Base-by-base conservation (phyloP, 2,888 invertebrate species). In the Cyclophora punctaria region DNA sequence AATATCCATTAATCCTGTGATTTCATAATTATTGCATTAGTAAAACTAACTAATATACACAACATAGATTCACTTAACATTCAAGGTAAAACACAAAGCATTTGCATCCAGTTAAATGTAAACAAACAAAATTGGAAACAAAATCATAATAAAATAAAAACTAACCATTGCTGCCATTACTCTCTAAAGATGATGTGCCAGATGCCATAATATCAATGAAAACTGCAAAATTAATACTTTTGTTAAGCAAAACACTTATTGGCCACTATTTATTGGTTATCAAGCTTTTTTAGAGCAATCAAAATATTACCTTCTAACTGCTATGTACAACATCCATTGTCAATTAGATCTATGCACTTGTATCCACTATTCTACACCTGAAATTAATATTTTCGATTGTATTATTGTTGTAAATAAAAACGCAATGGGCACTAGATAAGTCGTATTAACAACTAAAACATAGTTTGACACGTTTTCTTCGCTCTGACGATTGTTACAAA, bases 141-240 rank as follows among this genome's bases (percentile, higher is more conserved):
- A 51, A 41, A 48, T 40, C 4, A 37, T 5, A 37, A 37, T 37
- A 5, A 34, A 6, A 5, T 5, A 5, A 6, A 4, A 34, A 75
- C 90, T 89, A 78, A 92, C 93, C 93, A 88, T 92, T 93, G 80
- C 93, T 93, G 75, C 92, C 93, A 81, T 92, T 93, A 80, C 93
- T 93, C 78, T 93, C 94, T 87, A 94, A 86, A 65, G 94, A 94
- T 73, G 94, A 93, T 78, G 93, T 93, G 69, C 93, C 93, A 78
- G 94, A 94, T 90, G 93, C 93, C 93, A 94, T 94, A 81, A 80
- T 86, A 82, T 77, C 66, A 70, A 82, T 83, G 79, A 66, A 37
- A 84, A 83, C 62, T 58, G 53, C 58, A 60, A 49, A 49, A 51
- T 40, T 35, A 53, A 49, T 44, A 49, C 3, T 40, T 6, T 3